Evolutionary conservation across 2,888 invertebrate genomes (phyloP), one percentile per base, ranked within the genome.

Genomic region (Masnerella sp.): DNA sequence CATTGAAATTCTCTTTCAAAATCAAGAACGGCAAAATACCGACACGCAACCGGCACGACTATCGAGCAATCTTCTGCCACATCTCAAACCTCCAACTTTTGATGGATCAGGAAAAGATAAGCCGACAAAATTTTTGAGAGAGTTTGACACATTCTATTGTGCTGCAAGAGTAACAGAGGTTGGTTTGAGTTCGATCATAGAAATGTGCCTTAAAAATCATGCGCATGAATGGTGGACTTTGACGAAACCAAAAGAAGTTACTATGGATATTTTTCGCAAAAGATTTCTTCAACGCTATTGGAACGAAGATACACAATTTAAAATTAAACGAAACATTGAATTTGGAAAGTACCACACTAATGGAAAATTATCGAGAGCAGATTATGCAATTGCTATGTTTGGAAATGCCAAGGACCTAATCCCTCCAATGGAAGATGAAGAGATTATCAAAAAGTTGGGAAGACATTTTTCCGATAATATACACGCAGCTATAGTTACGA

Each of bases 171-270:
- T 30, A 18, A 34, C 34, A 11, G 51, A 51, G 20, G 4, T n/a
- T 5, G 51, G 34, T 2, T n/a, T 51, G 1, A 5, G 20, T n/a
- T 11, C 12, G 1, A 7, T 51, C 0, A 51, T 51, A 1, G 11
- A 20, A 3, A 17, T 20, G 32, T 51, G 51, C 20, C 12, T 51
- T 1, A 34, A 20, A 8, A 12, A 34, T 11, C 2, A 15, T 18
- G 34, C 51, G 2, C 32, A 51, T 8, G 34, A 51, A 11, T 51
- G 51, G 34, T 51, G 51, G 51, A 12, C 32, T 8, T n/a, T 51
- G 2, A 15, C 14, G 5, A 47, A 30, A 47, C 28, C 28, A 2
- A 5, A 5, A 17, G 4, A 17, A 17, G 2, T 28, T 5, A 47
- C 47, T 2, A 4, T 47, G 9, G n/a, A 28, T 15, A 2, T 4